Evolutionary conservation across 1,140 invertebrate genomes (phyloP).

Genomic region (Cheumatopsyche charites): DNA sequence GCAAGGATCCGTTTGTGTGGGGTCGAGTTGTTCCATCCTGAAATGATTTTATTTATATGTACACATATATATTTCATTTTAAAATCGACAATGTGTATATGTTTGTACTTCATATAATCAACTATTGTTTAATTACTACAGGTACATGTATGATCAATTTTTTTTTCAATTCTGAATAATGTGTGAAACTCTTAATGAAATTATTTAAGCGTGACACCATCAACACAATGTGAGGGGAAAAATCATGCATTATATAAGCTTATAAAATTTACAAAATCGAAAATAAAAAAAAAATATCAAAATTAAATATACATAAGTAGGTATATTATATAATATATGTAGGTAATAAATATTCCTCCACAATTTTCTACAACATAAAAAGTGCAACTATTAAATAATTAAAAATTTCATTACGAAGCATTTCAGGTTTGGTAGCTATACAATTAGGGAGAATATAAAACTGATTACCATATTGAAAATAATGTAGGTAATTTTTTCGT

Average conservation of each 20-base stretch:
- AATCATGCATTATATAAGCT: background rate
- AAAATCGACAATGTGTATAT: no score
- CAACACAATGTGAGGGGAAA: background rate
- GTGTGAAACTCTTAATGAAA: no score
- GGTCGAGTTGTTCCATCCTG: constrained; percentile 56
- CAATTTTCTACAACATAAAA: no score
- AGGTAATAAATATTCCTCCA: background rate
- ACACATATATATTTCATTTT: background rate
- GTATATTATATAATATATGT: no score
- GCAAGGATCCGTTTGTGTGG: constrained; percentile 58
- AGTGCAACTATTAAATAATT: background rate
- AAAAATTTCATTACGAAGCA: constrained; percentile 1
- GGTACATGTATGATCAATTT: no score
- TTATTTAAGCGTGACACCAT: background rate
- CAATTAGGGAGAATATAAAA: background rate
- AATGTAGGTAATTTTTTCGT: no score
- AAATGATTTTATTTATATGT: constrained; percentile 22
- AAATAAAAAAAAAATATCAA: no score
- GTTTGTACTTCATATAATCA: background rate
- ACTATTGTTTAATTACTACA: background rate
- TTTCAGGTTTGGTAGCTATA: constrained; percentile 46
- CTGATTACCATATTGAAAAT: background rate
- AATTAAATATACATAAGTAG: no score
- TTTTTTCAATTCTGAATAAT: background rate
- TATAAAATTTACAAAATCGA: background rate